Conservation (phyloP, 1,140 invertebrate species). For the Mya arenaria region DNA sequence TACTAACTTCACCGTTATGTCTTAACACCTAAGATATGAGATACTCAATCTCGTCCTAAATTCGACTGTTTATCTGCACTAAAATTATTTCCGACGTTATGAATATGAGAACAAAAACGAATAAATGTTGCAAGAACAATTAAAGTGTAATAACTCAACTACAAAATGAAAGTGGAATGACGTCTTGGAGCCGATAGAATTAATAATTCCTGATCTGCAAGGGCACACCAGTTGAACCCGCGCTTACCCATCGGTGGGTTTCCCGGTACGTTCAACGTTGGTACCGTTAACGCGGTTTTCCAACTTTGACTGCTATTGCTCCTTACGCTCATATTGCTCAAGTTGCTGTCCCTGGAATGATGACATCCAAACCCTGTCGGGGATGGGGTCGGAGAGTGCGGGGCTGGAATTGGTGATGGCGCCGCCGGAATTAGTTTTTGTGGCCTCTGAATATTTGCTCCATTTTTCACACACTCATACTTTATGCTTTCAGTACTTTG, state of each 20-base stretch:
- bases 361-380: too few species aligned
- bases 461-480: background rate
- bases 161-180: constrained; percentile 70
- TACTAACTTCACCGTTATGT: too few species aligned
- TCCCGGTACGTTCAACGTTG: background rate
- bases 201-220: constrained; percentile 63
- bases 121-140: too few species aligned
- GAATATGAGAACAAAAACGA: too few species aligned
- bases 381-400: background rate
- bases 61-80: too few species aligned
- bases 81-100: too few species aligned
- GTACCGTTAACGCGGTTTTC: background rate
- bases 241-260: background rate
- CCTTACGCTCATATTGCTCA: background rate
- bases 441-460: background rate
- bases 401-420: background rate
- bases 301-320: constrained; percentile 5
- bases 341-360: background rate
- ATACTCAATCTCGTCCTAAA: too few species aligned
- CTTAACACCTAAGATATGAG: too few species aligned
- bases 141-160: constrained; percentile 6
- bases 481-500: background rate
- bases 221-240: constrained; percentile 31
- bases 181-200: constrained; percentile 58
- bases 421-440: background rate